Conservation (phyloP, 1,140 invertebrate genomes). For the Scaptomyza pallida region DNA sequence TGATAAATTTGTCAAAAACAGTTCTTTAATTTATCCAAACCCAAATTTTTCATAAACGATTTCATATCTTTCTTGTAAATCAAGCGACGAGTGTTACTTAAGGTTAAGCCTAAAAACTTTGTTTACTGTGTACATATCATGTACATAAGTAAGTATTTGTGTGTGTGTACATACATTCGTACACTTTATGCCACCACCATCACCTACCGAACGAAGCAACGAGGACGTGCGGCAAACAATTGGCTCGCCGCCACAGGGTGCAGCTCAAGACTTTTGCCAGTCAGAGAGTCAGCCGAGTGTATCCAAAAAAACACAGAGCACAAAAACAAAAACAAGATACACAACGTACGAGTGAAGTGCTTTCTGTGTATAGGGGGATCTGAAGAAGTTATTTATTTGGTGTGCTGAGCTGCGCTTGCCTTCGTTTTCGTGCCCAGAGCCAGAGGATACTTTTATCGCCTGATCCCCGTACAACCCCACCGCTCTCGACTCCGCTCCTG, state of each 20-base stretch:
- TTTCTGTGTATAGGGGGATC: slow-evolving; percentile 61
- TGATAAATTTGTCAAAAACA: no score
- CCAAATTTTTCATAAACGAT: no score
- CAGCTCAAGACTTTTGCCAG: slow-evolving; percentile 43
- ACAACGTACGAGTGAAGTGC: slow-evolving; percentile 2
- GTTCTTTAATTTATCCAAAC: no score
- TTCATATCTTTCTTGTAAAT: no score
- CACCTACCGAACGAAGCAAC: slow-evolving; percentile 55
- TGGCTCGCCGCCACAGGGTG: slow-evolving; percentile 74
- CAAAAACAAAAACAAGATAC: slow-evolving; percentile 1
- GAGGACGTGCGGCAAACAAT: slow-evolving; percentile 76
- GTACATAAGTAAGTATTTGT: not conserved
- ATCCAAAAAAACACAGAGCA: slow-evolving; percentile 49
- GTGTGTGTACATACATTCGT: not conserved
- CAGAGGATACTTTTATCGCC: slow-evolving; percentile 79
- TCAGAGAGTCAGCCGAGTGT: slow-evolving; percentile 70
- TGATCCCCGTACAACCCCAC: not conserved
- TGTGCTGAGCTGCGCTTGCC: slow-evolving; percentile 34
- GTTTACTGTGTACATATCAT: not conserved
- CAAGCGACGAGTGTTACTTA: no score
- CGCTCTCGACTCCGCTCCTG: no score
- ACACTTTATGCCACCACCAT: slow-evolving; percentile 1
- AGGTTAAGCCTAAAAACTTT: not conserved
- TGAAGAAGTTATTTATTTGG: slow-evolving; percentile 75
- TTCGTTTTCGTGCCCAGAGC: slow-evolving; percentile 46